Base-by-base conservation (phyloP, 2,797 vertebrate species). In the Echiichthys vipera region DNA sequence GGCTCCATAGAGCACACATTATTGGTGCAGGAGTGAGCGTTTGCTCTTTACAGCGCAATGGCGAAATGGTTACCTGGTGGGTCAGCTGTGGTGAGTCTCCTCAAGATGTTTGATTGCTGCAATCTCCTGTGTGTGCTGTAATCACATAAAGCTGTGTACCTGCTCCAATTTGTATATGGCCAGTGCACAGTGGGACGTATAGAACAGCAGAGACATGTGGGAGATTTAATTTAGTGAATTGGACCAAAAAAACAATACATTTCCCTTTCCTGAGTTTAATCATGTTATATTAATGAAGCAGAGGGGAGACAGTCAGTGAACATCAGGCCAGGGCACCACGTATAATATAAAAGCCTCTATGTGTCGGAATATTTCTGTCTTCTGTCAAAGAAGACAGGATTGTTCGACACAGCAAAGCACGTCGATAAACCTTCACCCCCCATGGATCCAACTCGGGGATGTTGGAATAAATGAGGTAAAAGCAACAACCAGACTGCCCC, bases 21-120 rank as follows among this genome's bases (percentile, higher is more conserved):
- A 70, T 17, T 78, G 82, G 73, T 76, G 81, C 56, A 6, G 57
- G 49, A 79, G 72, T 2, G 63, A 74, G 63, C 8, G 51, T 22
- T 67, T 17, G 47, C 78, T 39, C 29, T 72, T 78, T 69, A 29
- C 50, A 2, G 40, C 51, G 47, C 81, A 86, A 85, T 64, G 81
- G 42, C 54, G 71, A 84, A 91, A 86, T 49, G 85, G 83, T 72
- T 78, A 82, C 87, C 88, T 76, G 86, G 86, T 73, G 88, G 74
- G 80, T 87, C 82, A 67, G 81, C 88, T 82, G 84, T 75, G 59
- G 79, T 25, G 66, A 83, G 78, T 65, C 88, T 66, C 73, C 77
- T 87, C 80, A 34, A 89, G 84, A 84, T 84, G 70, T 81, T 86
- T 91, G 91, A 93, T 93, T 94, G 93, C 86, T 25, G 66, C 84